Conservation (phyloP, 2,113 vertebrate species). For the Cariama cristata region DNA sequence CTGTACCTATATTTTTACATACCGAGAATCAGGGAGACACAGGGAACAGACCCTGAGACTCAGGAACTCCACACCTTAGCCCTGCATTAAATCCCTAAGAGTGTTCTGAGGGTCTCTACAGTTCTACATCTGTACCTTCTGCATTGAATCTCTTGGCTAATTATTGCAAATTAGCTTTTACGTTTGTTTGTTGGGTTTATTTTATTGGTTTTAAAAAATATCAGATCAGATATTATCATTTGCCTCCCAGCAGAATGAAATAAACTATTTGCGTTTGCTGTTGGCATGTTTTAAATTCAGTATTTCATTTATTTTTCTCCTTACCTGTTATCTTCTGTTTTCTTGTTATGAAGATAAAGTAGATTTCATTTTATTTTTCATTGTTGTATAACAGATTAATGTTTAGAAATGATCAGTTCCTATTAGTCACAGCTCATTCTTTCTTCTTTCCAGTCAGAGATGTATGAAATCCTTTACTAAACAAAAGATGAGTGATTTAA, state of each 20-base stretch:
- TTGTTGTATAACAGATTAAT: conserved; percentile 55
- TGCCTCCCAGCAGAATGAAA: conserved; percentile 6
- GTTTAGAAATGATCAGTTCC: conserved; percentile 50
- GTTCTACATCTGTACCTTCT: background rate
- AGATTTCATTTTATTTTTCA: conserved; percentile 35
- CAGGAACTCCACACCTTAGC: background rate
- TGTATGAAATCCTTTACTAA: conserved; percentile 40
- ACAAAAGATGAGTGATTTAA: conserved; percentile 60
- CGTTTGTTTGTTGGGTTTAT: background rate
- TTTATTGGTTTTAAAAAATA: background rate
- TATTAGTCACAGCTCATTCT: conserved; percentile 64
- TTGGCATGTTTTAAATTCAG: conserved; percentile 53
- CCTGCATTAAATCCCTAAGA: background rate
- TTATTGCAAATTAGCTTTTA: background rate
- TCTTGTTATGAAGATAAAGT: conserved; percentile 55
- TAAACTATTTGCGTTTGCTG: conserved; percentile 27
- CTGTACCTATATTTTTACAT: background rate
- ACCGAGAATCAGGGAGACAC: background rate
- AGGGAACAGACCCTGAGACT: background rate
- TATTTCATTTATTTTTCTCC: conserved; percentile 50
- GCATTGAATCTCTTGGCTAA: background rate
- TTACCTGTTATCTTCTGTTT: conserved; percentile 35
- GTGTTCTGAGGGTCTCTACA: background rate
- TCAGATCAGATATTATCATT: conserved; percentile 8
- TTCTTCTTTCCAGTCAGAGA: conserved; percentile 28